A percentile compares a stretch with the other conserved stretches of the same genome.
phyloP scores from a whole-genome alignment of 1,140 invertebrate genomes.

The Ladona fulva region DNA sequence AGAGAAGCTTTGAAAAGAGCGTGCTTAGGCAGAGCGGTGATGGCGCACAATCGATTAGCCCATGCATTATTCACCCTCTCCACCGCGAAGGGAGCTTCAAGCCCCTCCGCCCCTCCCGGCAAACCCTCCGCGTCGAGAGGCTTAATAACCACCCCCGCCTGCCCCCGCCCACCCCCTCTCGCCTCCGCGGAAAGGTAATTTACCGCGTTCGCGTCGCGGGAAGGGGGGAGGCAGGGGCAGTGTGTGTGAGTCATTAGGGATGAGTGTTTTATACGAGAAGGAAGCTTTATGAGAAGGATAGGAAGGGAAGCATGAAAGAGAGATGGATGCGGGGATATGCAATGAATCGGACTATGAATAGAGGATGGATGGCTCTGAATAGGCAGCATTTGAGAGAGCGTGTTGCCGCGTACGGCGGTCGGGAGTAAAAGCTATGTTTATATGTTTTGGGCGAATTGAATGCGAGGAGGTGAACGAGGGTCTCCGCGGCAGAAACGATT shows the following conservation, averaged over 20 bases:
- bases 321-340: background rate
- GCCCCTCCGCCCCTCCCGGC: background rate
- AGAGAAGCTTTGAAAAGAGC: no score
- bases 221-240: background rate
- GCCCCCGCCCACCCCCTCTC: background rate
- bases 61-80: background rate
- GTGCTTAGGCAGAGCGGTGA: no score
- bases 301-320: no score
- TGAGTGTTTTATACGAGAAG: background rate
- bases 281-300: background rate
- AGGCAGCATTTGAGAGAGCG: background rate
- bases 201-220: background rate
- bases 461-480: no score
- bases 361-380: background rate
- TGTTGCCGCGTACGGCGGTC: background rate
- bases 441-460: no score
- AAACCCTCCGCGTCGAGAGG: background rate
- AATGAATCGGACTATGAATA: background rate
- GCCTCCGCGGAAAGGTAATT: background rate
- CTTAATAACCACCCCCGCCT: no score
- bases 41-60: background rate
- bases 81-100: background rate
- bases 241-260: conserved; percentile 2
- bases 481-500: no score
- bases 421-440: no score